phyloP scores from a whole-genome alignment of 1,140 invertebrate genomes.

The Cheumatopsyche charites region DNA sequence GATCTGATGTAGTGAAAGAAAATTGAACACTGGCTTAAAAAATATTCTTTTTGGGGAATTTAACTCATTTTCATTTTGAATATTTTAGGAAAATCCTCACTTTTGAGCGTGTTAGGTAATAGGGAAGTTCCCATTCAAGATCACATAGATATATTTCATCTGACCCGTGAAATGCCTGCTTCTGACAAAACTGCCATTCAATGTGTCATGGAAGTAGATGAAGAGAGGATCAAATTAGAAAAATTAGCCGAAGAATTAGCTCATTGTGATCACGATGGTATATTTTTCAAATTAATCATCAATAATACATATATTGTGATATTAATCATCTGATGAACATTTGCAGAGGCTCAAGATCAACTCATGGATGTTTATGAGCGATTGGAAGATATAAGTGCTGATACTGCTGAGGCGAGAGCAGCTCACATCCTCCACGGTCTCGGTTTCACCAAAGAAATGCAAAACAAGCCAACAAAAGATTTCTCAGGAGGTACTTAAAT shows the following conservation, averaged over 20 bases:
- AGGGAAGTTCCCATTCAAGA: constrained; percentile 96
- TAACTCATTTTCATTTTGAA: too few species aligned
- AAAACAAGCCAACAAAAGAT: constrained; percentile 88
- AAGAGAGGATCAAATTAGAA: constrained; percentile 90
- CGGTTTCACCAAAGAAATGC: constrained; percentile 96
- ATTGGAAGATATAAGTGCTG: constrained; percentile 94
- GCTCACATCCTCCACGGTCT: constrained; percentile 95
- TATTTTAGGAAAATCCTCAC: constrained; percentile 83
- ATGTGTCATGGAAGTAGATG: constrained; percentile 98
- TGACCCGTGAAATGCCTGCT: constrained; percentile 96
- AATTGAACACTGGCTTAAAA: too few species aligned
- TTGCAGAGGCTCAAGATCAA: constrained; percentile 87
- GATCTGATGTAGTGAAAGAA: too few species aligned
- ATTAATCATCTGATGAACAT: not conserved
- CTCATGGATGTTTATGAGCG: constrained; percentile 98
- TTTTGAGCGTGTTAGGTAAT: constrained; percentile 89
- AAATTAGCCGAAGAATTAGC: constrained; percentile 90
- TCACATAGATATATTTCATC: constrained; percentile 97
- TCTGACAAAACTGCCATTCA: constrained; percentile 91
- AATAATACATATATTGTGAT: not conserved
- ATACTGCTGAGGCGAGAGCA: constrained; percentile 92
- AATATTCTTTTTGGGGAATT: too few species aligned
- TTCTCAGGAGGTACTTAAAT: constrained; percentile 76
- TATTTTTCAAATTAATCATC: constrained; percentile 23
- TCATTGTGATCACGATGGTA: constrained; percentile 84